phyloP scores from a whole-genome alignment of 2,797 vertebrate genomes.

The Sebastes taczanowskii region DNA sequence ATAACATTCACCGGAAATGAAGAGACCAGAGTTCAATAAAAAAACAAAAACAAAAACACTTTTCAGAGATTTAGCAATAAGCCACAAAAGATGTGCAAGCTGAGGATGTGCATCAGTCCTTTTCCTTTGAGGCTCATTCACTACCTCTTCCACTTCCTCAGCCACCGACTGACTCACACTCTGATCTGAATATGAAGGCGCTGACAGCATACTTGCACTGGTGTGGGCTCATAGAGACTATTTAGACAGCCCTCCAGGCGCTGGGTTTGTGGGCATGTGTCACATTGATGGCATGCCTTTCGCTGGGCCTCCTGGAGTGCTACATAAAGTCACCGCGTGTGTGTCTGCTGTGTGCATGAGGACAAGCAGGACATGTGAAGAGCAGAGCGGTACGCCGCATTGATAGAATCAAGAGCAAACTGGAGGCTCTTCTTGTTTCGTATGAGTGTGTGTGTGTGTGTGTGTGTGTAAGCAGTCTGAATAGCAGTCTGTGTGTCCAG shows the following conservation, averaged over 20 bases:
- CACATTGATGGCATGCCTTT: slow-evolving; percentile 48
- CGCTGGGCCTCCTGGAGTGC: slow-evolving; percentile 1
- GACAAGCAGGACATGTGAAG: slow-evolving; percentile 28
- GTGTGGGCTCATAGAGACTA: slow-evolving; percentile 42
- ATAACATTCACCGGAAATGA: too few species aligned
- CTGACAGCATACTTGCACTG: slow-evolving; percentile 37
- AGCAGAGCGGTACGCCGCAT: not conserved
- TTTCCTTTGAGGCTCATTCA: not conserved
- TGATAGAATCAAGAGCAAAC: slow-evolving; percentile 25
- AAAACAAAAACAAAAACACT: too few species aligned
- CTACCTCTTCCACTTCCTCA: not conserved
- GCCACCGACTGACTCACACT: not conserved
- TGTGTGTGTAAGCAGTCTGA: slow-evolving; percentile 29
- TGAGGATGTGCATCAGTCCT: not conserved
- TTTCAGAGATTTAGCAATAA: too few species aligned
- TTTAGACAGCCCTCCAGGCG: slow-evolving; percentile 27
- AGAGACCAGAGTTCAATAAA: too few species aligned
- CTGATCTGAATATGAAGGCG: slow-evolving; percentile 26
- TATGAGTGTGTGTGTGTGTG: slow-evolving; percentile 11
- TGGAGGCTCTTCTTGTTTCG: not conserved
- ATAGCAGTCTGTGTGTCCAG: slow-evolving; percentile 48
- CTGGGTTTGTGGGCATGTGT: slow-evolving; percentile 36
- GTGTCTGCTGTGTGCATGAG: slow-evolving; percentile 4
- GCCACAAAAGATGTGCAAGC: too few species aligned
- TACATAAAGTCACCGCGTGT: slow-evolving; percentile 3